Evolutionary conservation across 2,888 invertebrate species (phyloP), one percentile per base, ranked within the genome.

Genomic region (Papilio protenor): DNA sequence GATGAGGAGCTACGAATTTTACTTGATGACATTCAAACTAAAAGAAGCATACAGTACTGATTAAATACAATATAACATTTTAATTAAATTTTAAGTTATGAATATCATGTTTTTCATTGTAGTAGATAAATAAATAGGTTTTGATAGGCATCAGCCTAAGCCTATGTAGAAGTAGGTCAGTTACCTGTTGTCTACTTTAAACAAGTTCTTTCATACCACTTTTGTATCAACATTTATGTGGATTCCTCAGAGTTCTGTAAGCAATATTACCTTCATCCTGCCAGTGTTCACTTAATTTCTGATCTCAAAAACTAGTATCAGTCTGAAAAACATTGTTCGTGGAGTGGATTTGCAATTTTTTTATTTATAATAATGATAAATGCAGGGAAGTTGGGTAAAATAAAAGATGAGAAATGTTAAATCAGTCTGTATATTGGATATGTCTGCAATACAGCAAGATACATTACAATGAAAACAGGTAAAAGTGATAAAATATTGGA

Each of bases 1-100:
- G 99, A 99, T 91, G 99, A 99, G 89, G 99, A 99, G 92, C 95
- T 99, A n/a, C 96, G 99, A 84, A 98, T 98, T 88, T 97, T 99
- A 84, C 95, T 99, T 79, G 99, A 99, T 88, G 99, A 99, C 88
- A 99, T 99, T 89, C 99, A 99, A 92, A 99, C 99, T 0, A 99
- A 99, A 91, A 96, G 99, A 88, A 99, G 99, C 92, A 98, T 99
- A 88, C 99, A 99, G 90, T 99, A 99, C 94, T 99, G 95, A 81
- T 59, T 27, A 1, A 23, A 23, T 61, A n/a, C 14, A 59, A 59
- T 23, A 23, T 57, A 23, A n/a, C 8, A 23, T 61, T 40, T 33
- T 49, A 27, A 59, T 23, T 23, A 61, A 27, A 61, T 27, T 27
- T 27, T 61, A 5, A 11, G 27, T 27, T 6, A 14, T 61, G 1